Base-by-base conservation (phyloP, 2,888 invertebrate genomes). In the Proisotoma minuta region DNA sequence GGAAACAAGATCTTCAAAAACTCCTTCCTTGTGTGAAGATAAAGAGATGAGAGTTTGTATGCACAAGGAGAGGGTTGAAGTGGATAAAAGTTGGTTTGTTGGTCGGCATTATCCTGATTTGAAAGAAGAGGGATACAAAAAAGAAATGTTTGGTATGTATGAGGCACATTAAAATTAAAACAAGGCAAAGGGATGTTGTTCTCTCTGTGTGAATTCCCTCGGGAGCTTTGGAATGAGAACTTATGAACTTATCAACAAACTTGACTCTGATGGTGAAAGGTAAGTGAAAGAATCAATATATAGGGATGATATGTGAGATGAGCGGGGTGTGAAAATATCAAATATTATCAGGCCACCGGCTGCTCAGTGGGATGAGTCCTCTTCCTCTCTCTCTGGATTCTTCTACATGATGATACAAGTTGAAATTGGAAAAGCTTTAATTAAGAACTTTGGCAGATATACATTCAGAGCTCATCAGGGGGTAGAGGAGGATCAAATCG, bases 371-470 rank as follows among this genome's bases (percentile, higher is more conserved):
- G 61, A 62, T 57, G 57, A 57, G 57, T 52, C n/a, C n/a, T n/a
- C n/a, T n/a, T n/a, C n/a, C n/a, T n/a, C n/a, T n/a, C n/a, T n/a
- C n/a, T n/a, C 40, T 29, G 50, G 52, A 62, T 56, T 63, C 61
- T 63, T 62, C 63, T 53, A 60, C 56, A 59, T 53, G 48, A 60
- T 50, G 51, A 50, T 50, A 61, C 59, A 58, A 63, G 53, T 61
- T 65, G 68, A 71, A 68, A 68, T 71, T 68, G 66, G 68, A 63
- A 71, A 68, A 69, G 68, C 71, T 69, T 71, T 71, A 71, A 71
- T 71, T 71, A 71, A 71, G 69, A 71, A 69, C 68, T 69, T 71
- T 68, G 69, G 69, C 68, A 69, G 71, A 67, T 68, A 68, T 65
- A 66, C 68, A 68, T 69, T 69, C 69, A 65, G 65, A 63, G 66